Conservation (phyloP, 2,888 invertebrate genomes). For the Ophion ellenae region DNA sequence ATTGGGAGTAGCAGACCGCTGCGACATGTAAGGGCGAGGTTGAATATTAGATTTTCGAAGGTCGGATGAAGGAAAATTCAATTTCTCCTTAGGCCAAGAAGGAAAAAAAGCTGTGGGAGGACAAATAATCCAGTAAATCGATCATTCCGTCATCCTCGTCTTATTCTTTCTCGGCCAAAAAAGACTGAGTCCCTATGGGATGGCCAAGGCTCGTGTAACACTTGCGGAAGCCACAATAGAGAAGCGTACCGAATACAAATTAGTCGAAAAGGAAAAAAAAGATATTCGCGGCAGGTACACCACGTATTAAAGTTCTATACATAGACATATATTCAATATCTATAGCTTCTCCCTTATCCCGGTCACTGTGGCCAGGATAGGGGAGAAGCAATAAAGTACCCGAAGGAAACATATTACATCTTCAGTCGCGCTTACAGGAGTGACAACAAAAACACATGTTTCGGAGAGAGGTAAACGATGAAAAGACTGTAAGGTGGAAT, state of each 20-base stretch:
- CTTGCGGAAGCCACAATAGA: neutral
- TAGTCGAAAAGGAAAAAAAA: neutral
- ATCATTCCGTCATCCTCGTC: neutral
- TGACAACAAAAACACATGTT: too few relatives aligned
- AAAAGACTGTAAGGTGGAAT: too few relatives aligned
- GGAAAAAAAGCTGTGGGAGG: neutral
- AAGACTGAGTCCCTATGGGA: neutral
- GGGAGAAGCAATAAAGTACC: too few relatives aligned
- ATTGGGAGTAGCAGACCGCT: neutral
- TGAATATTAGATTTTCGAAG: conserved; percentile 21
- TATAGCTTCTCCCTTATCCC: too few relatives aligned
- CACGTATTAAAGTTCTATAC: too few relatives aligned
- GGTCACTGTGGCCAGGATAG: too few relatives aligned
- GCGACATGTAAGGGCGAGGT: conserved; percentile 7
- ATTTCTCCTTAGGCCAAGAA: neutral
- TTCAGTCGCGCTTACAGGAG: too few relatives aligned
- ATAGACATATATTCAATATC: too few relatives aligned
- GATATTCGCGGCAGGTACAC: neutral
- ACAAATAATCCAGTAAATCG: conserved; percentile 12
- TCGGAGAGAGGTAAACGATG: too few relatives aligned
- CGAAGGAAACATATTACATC: too few relatives aligned
- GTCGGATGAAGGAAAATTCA: conserved; percentile 13
- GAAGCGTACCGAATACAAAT: neutral
- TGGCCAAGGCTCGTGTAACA: neutral
- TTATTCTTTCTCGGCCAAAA: neutral